Percentiles rank a stretch among this genome's conserved stretches.
These are phyloP conservation scores for Holothuria leucospilota DNA, from an alignment of 53 echinoderm and acorn worm genomes.

Conservation along the genomic window DNA sequence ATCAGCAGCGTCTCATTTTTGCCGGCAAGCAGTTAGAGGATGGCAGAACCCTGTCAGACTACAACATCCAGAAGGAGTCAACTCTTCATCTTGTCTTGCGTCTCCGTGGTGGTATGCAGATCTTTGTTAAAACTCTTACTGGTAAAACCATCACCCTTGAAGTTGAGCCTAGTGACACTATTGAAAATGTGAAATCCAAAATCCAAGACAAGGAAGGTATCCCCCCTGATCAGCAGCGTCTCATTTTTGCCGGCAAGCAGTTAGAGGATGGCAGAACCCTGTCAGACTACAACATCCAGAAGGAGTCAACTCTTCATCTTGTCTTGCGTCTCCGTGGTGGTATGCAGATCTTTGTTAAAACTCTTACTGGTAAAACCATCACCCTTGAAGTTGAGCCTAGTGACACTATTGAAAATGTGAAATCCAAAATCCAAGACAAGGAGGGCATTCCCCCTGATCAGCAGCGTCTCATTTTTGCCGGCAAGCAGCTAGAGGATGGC, in stretches of 20 bases:
- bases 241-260: no score
- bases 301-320: slow-evolving; percentile 95
- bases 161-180: slow-evolving; percentile 94
- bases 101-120: no score
- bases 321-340: slow-evolving; percentile 80
- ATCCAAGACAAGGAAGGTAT: slow-evolving; percentile 97
- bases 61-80: slow-evolving; percentile 89
- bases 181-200: no score
- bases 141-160: no score
- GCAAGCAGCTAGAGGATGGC: slow-evolving; percentile 98
- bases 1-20: slow-evolving; percentile 73
- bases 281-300: slow-evolving; percentile 99
- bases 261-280: no score
- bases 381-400: slow-evolving; percentile 93
- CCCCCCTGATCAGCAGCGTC: slow-evolving; percentile 98
- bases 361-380: slow-evolving; percentile 89
- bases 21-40: no score
- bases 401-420: slow-evolving; percentile 95
- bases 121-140: no score
- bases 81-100: no score
- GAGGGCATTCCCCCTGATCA: slow-evolving; percentile 98
- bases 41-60: no score
- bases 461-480: slow-evolving; percentile 98
- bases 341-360: no score
- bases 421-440: slow-evolving; percentile 95